Evolutionary conservation across 2,888 invertebrate genomes (phyloP), one percentile per base, ranked within the genome.

Genomic region (Spisula subtruncata): DNA sequence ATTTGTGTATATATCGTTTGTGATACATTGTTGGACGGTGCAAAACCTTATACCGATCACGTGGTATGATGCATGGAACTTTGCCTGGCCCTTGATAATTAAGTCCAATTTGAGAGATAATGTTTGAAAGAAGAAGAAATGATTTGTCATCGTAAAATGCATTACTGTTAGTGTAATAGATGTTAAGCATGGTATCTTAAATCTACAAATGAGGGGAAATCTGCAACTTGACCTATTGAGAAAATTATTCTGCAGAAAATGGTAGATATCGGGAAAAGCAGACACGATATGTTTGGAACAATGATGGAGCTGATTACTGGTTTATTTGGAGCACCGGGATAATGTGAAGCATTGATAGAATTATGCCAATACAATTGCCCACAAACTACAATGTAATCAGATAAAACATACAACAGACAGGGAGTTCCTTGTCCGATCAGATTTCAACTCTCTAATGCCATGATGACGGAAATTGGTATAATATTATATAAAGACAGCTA

Each of bases 381-480:
- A 66, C 25, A 25, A n/a, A 12, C 25, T 66, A 66, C 41, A 5
- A 41, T n/a, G n/a, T n/a, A n/a, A 66, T 66, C 60, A 10, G 60
- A 66, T 66, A 25, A 66, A 25, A 60, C 60, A 25, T 51, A 66
- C 25, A 66, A 66, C 60, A 66, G 60, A 25, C n/a, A 66, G 60
- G 60, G 2, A 25, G n/a, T 66, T 51, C 25, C 60, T 66, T 66
- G 60, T 25, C 60, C 25, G 60, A 66, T 25, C n/a, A 66, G 10
- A 25, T 25, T 25, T 66, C 25, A 66, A 66, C 25, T 66, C 60
- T 25, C 60, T n/a, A n/a, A 66, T 10, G 60, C 25, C 25, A n/a
- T 25, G n/a, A 25, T 66, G 60, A 66, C 60, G 60, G 60, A 66
- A 66, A 66, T 66, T 66, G 12, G 60, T 25, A 25, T 66, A 25